phyloP scores from a whole-genome alignment of 2,888 invertebrate genomes.

The Apomyelois bistriatella region DNA sequence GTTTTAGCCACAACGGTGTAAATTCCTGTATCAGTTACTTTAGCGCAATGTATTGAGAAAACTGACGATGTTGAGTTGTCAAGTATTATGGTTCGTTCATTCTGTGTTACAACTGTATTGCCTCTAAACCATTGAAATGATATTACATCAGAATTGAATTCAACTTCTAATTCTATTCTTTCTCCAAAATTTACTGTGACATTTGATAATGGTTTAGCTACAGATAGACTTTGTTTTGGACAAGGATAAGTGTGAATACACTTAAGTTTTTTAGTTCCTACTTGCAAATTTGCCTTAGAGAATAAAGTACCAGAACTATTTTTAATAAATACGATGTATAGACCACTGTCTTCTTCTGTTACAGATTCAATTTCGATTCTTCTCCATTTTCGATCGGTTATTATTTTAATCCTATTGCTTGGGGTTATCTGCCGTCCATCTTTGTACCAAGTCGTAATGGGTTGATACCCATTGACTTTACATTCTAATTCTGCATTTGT shows the following conservation, averaged over 20 bases:
- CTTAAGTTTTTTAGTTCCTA: conserved; percentile 16
- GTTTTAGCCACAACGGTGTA: conserved; percentile 32
- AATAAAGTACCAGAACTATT: conserved; percentile 18
- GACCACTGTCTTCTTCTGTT: conserved; percentile 28
- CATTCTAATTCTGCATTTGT: conserved; percentile 29
- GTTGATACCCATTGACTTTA: conserved; percentile 21
- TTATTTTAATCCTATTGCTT: conserved; percentile 23
- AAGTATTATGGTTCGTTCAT: conserved; percentile 23
- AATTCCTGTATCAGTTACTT: conserved; percentile 31
- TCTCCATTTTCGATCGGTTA: conserved; percentile 21
- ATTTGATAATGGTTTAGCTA: conserved; percentile 24
- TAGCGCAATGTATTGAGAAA: conserved; percentile 25
- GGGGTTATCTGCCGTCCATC: conserved; percentile 25
- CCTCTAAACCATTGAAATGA: conserved; percentile 34
- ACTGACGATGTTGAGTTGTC: conserved; percentile 19
- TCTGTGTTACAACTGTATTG: conserved; percentile 21
- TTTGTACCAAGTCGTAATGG: conserved; percentile 31
- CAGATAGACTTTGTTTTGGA: conserved; percentile 12
- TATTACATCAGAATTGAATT: conserved; percentile 17
- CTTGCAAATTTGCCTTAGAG: conserved; percentile 29
- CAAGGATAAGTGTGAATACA: conserved; percentile 10
- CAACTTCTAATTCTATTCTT: conserved; percentile 25
- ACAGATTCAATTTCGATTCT: conserved; percentile 27
- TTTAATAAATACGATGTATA: conserved; percentile 28
- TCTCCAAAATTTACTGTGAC: conserved; percentile 24